Evolutionary conservation across 2,113 vertebrate species (phyloP).

Genomic region (Galemys pyrenaicus): DNA sequence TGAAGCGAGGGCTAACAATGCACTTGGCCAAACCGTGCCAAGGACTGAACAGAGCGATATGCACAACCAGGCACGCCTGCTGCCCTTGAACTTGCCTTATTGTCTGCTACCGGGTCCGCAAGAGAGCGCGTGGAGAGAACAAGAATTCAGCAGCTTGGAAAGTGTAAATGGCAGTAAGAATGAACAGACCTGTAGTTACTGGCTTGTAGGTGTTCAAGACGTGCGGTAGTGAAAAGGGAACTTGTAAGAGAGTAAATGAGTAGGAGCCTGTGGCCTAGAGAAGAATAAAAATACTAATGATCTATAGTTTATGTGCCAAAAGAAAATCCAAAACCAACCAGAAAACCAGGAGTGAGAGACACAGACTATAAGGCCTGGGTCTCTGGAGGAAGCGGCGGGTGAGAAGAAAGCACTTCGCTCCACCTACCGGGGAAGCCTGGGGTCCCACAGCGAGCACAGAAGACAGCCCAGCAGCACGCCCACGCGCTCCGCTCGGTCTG

Average conservation of each 20-base stretch:
- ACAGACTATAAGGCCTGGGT: not conserved
- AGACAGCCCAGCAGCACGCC: no score
- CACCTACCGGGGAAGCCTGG: accelerated
- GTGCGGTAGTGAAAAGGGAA: not conserved
- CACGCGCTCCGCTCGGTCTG: no score
- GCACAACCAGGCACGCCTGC: not conserved
- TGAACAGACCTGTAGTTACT: not conserved
- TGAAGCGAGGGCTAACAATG: not conserved
- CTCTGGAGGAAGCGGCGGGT: not conserved
- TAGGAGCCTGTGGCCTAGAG: not conserved
- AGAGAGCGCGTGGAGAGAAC: not conserved
- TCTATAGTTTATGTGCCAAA: not conserved
- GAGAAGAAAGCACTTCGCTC: accelerated
- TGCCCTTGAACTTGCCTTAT: not conserved
- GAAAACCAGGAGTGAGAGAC: not conserved
- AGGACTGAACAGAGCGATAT: accelerated
- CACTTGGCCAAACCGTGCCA: accelerated
- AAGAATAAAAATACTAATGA: not conserved
- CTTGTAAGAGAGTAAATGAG: not conserved
- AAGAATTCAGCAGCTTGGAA: not conserved
- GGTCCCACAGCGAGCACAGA: accelerated
- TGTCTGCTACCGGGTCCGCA: not conserved
- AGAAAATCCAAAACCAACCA: not conserved
- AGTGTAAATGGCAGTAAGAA: not conserved
- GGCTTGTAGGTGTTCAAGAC: no score